phyloP scores from a whole-genome alignment of 2,888 invertebrate species.

The Eupsilia transversa region DNA sequence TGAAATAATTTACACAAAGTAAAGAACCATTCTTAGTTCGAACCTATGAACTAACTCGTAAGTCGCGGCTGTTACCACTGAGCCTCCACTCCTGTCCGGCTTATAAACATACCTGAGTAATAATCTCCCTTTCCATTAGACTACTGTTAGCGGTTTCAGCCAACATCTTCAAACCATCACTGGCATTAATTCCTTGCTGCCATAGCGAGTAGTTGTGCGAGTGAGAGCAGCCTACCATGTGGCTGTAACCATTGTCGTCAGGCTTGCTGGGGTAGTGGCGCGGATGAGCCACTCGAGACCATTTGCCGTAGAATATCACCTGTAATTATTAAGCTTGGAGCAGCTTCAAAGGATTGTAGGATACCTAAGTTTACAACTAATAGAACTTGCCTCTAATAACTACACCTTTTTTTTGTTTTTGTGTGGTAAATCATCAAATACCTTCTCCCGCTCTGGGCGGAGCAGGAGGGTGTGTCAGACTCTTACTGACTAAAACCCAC shows the following conservation, averaged over 20 bases:
- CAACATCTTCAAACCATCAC: conserved; percentile 74
- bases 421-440: too few species aligned
- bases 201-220: conserved; percentile 77
- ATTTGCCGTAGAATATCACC: conserved; percentile 84
- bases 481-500: too few species aligned
- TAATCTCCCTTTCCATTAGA: conserved; percentile 79
- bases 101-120: conserved; percentile 75
- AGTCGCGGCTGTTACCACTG: too few species aligned
- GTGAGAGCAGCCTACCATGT: conserved; percentile 86
- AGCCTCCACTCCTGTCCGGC: too few species aligned
- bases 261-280: conserved; percentile 83
- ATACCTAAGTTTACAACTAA: not conserved
- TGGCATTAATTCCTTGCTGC: conserved; percentile 78
- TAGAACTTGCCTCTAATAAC: too few species aligned
- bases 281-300: conserved; percentile 85
- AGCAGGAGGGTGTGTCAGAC: too few species aligned
- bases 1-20: too few species aligned
- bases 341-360: not conserved
- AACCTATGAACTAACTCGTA: too few species aligned
- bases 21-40: too few species aligned
- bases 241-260: conserved; percentile 84
- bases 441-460: too few species aligned
- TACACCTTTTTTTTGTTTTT: too few species aligned
- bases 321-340: conserved; percentile 54
- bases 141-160: conserved; percentile 77